Percentiles rank a stretch among this genome's conserved stretches.
Conservation (phyloP, 2,113 vertebrate genomes). For the Mohoua ochrocephala region DNA sequence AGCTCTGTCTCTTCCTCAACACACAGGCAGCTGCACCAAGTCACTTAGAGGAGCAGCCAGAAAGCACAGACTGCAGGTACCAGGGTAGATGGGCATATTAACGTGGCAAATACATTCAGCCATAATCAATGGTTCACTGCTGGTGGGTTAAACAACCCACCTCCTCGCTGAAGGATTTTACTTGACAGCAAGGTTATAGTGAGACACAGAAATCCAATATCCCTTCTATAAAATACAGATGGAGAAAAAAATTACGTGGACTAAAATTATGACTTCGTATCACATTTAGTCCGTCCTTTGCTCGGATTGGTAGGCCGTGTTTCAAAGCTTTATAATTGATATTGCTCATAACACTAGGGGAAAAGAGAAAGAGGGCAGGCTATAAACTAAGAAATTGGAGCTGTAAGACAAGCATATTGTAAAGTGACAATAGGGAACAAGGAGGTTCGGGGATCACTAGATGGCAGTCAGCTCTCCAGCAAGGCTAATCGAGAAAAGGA, state of each 20-base stretch:
- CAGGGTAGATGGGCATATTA: background rate
- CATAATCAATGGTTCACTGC: background rate
- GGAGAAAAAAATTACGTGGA: conserved; percentile 10
- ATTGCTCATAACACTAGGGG: conserved; percentile 36
- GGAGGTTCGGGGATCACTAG: conserved; percentile 4
- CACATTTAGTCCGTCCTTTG: conserved; percentile 49
- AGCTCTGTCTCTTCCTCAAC: background rate
- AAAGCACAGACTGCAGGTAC: background rate
- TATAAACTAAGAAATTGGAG: conserved; percentile 12
- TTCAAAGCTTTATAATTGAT: conserved; percentile 49
- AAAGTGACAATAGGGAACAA: background rate
- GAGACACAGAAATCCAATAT: conserved; percentile 57
- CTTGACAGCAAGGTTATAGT: conserved; percentile 54
- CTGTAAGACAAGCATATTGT: background rate
- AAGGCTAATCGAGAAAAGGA: background rate
- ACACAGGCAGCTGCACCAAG: background rate
- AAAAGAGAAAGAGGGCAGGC: conserved; percentile 11
- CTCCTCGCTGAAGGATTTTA: conserved; percentile 37
- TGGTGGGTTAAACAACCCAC: conserved; percentile 35
- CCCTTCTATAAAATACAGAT: conserved; percentile 36
- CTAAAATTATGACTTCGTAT: conserved; percentile 53
- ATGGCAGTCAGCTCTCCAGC: background rate
- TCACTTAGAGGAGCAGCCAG: background rate
- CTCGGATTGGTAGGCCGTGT: conserved; percentile 34
- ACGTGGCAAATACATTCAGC: background rate